Evolutionary conservation across 2,113 vertebrate genomes (phyloP), one percentile per base, ranked within the genome.

Genomic region (Aramus guarauna): DNA sequence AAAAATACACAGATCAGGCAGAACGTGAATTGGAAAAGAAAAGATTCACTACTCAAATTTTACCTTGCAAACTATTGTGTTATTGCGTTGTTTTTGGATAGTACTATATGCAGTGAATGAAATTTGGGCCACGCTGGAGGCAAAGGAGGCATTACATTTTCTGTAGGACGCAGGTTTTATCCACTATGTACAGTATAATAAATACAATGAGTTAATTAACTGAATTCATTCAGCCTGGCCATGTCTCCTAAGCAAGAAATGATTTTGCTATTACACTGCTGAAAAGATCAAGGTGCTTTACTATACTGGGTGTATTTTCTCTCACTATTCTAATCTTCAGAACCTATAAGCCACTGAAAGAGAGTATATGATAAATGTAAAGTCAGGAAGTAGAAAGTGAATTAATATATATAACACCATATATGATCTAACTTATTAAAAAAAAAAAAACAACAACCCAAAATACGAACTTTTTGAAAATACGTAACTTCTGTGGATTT

Each of bases 401-500:
- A 41, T 43, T 72, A 64, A 59, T 27, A 5, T 8, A 12, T 37
- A 12, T 80, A 34, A 67, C 8, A 9, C 34, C 47, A 1, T 43
- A 36, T 7, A 27, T 47, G 41, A 37, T 18, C 27, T 48, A 34
- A 47, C 27, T 69, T 52, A 20, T 66, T 41, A 7, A 62, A 48
- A 72, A 72, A 60, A 7, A 62, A 48, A 72, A 72, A 60, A 71
- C 11, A 15, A 8, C 18, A 32, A 32, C 30, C 12, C 18, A 7
- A 59, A 36, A 30, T 9, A 34, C 4, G 73, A 85, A 20, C 15
- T 63, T 52, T 63, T 66, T 60, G 24, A 67, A 89, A 86, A 67
- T 7, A 23, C 0, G 0, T 41, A 39, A 59, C 20, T 89, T 58
- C 34, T n/a, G 55, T 55, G 68, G 68, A 14, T 13, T 68, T 81